Evolutionary conservation across 2,888 invertebrate species (phyloP).

Genomic region (Bimastos eiseni): DNA sequence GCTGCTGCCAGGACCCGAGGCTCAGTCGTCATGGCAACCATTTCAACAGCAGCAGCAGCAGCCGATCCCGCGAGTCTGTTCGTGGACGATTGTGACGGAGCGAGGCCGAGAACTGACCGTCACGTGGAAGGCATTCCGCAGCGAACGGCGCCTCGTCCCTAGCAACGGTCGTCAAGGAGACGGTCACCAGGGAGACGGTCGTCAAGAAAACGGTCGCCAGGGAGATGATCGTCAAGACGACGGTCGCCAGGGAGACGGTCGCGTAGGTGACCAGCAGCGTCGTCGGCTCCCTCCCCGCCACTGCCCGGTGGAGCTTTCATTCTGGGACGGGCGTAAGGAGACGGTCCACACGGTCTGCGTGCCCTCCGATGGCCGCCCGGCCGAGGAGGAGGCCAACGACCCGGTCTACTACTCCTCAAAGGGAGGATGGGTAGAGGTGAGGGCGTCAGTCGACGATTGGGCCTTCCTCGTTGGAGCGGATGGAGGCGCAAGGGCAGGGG

Average conservation of each 20-base stretch:
- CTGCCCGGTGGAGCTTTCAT: background rate
- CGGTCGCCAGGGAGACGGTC: too few species aligned
- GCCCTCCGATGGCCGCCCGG: background rate
- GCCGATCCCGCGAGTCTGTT: background rate
- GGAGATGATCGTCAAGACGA: background rate
- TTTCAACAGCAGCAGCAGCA: background rate
- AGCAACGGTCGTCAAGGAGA: background rate
- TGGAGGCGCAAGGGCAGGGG: background rate
- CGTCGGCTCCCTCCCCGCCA: background rate
- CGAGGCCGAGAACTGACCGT: conserved; percentile 17
- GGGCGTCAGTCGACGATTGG: background rate
- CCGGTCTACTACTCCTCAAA: background rate
- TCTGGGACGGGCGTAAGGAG: background rate
- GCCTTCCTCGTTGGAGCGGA: background rate
- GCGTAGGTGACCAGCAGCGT: too few species aligned
- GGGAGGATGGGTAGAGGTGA: background rate
- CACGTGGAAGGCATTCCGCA: conserved; percentile 17
- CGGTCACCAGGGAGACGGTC: background rate
- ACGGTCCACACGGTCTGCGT: background rate
- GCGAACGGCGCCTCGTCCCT: background rate
- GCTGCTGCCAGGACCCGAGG: background rate
- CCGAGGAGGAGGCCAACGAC: background rate
- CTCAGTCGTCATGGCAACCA: background rate
- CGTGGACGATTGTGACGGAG: conserved; percentile 31
- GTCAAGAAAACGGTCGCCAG: background rate